These are phyloP conservation scores for Bombus turneri DNA, from an alignment of 1,140 invertebrate genomes.

Conservation along the genomic window DNA sequence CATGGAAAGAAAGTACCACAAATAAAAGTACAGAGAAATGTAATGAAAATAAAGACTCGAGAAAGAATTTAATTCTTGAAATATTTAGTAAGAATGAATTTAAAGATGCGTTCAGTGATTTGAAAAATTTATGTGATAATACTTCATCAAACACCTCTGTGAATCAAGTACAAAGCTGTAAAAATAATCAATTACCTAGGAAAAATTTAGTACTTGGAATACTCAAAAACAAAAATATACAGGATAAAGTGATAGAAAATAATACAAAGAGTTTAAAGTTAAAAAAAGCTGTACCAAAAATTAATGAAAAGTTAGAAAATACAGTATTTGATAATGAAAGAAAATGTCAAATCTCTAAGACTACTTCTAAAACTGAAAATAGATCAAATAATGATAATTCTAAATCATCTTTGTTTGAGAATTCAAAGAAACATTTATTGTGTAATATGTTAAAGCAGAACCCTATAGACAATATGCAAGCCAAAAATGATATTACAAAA, in stretches of 20 bases:
- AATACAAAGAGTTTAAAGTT: background rate
- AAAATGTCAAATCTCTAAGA: background rate
- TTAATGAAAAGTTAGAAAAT: background rate
- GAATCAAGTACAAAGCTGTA: background rate
- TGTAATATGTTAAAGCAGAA: background rate
- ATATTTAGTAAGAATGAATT: conserved; percentile 38
- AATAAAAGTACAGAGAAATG: background rate
- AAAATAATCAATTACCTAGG: conserved; percentile 15
- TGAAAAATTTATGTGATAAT: background rate
- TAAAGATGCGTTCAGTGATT: background rate
- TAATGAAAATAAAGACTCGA: conserved; percentile 4
- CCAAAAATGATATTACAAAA: background rate
- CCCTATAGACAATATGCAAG: background rate
- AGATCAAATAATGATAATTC: background rate
- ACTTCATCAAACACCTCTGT: background rate
- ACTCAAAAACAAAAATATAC: conserved; percentile 19
- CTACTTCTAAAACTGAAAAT: background rate
- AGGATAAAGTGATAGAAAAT: conserved; percentile 6
- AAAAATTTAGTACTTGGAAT: conserved; percentile 42
- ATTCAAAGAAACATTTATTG: conserved; percentile 8
- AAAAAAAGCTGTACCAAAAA: background rate
- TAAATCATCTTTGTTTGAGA: background rate
- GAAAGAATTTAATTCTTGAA: conserved; percentile 38
- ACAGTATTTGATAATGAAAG: background rate
- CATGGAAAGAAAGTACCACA: background rate